Percentiles rank a stretch among this genome's conserved stretches.
phyloP scores from a whole-genome alignment of 1,140 invertebrate genomes.

The Drosophila albomicans region DNA sequence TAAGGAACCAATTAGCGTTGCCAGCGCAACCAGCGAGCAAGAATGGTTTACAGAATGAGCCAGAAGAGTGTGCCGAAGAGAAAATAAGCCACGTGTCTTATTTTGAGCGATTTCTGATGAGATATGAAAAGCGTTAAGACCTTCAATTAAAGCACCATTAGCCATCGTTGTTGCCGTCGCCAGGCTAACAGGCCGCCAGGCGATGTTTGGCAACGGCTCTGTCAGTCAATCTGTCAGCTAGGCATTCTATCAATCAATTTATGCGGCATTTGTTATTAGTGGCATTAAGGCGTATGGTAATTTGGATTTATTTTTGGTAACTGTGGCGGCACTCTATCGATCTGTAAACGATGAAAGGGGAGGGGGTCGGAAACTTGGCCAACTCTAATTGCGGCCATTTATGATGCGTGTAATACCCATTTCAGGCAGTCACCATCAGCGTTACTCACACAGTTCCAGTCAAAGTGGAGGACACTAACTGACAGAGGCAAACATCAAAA shows the following conservation, averaged over 20 bases:
- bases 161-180: neutral
- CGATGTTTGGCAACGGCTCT: constrained; percentile 4
- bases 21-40: constrained; percentile 12
- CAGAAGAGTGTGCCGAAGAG: neutral
- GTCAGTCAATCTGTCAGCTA: constrained; percentile 19
- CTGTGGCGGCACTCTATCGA: constrained; percentile 48
- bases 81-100: constrained; percentile 32
- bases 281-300: constrained; percentile 44
- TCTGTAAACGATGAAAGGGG: constrained; percentile 35
- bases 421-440: neutral
- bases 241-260: constrained; percentile 47
- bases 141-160: constrained; percentile 71
- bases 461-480: constrained; percentile 22
- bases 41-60: neutral
- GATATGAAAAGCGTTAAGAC: constrained; percentile 34
- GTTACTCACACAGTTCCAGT: neutral
- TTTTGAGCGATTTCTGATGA: constrained; percentile 34
- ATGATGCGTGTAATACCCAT: constrained; percentile 42
- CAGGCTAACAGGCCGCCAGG: neutral
- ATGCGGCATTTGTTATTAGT: constrained; percentile 21
- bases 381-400: constrained; percentile 62
- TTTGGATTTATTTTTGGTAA: constrained; percentile 67
- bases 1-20: constrained; percentile 72
- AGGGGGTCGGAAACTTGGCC: constrained; percentile 10
- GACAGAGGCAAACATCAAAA: constrained; percentile 46